Evolutionary conservation across 2,797 vertebrate species (phyloP).

Genomic region (Oophaga sylvatica): DNA sequence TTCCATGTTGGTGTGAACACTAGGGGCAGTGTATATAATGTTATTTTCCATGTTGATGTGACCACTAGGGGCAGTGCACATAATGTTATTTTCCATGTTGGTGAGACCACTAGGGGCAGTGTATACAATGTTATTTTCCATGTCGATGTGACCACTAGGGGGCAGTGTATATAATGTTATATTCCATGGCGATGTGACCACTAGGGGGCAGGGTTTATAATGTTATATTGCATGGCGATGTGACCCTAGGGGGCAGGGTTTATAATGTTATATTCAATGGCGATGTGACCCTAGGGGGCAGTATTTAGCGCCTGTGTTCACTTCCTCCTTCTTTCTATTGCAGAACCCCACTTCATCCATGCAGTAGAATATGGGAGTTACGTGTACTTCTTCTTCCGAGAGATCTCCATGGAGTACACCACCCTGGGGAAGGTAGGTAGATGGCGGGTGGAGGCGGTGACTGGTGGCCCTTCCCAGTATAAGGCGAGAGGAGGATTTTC

Average conservation of each 20-base stretch:
- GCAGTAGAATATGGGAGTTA: constrained; percentile 89
- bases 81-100: no score
- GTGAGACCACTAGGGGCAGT: no score
- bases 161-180: no score
- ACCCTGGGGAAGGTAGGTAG: constrained; percentile 85
- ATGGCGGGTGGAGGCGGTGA: not conserved
- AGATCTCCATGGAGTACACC: constrained; percentile 92
- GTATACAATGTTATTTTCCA: no score
- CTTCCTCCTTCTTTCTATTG: accelerated
- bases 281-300: not conserved
- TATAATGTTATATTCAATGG: not conserved
- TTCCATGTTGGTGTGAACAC: no score
- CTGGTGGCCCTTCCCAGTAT: not conserved
- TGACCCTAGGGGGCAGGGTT: not conserved
- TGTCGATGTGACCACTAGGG: no score
- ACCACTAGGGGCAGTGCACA: not conserved
- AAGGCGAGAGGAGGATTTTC: not conserved
- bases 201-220: not conserved
- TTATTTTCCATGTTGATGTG: not conserved
- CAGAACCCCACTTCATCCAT: constrained; percentile 92
- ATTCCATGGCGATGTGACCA: not conserved
- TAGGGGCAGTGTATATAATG: not conserved
- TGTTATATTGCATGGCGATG: not conserved
- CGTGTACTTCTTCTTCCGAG: constrained; percentile 95
- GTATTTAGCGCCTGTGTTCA: no score